Percentiles rank a stretch among this genome's conserved stretches.
These are phyloP conservation scores for Chaetorhynchus papuensis DNA, from an alignment of 2,113 vertebrate species.

Conservation along the genomic window DNA sequence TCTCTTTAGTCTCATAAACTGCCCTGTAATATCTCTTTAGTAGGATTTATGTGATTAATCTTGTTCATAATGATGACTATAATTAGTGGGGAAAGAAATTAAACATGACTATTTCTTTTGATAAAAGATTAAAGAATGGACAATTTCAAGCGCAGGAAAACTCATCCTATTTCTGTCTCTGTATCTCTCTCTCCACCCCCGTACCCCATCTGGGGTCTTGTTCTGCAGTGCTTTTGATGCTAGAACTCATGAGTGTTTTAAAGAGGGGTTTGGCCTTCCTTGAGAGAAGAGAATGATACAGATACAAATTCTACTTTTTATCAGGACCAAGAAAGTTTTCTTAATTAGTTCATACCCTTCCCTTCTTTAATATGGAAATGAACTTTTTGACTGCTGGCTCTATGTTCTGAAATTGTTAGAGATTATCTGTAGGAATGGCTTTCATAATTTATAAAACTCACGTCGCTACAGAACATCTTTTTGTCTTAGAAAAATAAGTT, in stretches of 20 bases:
- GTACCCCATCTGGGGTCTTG: rapidly evolving
- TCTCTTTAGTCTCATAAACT: neutral
- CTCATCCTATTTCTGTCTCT: neutral
- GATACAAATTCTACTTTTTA: neutral
- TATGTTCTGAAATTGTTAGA: neutral
- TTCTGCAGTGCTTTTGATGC: neutral
- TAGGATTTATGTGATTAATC: neutral
- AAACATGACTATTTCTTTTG: neutral
- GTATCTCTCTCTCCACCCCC: rapidly evolving
- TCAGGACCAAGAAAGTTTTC: neutral
- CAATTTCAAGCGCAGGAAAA: neutral
- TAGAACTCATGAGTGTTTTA: neutral
- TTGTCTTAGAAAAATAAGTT: neutral
- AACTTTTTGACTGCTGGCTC: neutral
- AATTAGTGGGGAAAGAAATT: neutral
- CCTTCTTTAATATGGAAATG: neutral
- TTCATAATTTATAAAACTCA: neutral
- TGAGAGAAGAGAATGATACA: neutral
- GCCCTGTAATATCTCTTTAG: neutral
- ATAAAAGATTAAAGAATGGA: neutral
- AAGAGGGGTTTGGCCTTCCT: neutral
- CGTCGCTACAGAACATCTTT: neutral
- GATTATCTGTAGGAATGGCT: neutral
- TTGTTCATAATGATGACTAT: neutral
- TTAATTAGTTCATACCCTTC: neutral